Conservation (phyloP, 1,140 invertebrate genomes). For the Zaprionus ghesquierei region DNA sequence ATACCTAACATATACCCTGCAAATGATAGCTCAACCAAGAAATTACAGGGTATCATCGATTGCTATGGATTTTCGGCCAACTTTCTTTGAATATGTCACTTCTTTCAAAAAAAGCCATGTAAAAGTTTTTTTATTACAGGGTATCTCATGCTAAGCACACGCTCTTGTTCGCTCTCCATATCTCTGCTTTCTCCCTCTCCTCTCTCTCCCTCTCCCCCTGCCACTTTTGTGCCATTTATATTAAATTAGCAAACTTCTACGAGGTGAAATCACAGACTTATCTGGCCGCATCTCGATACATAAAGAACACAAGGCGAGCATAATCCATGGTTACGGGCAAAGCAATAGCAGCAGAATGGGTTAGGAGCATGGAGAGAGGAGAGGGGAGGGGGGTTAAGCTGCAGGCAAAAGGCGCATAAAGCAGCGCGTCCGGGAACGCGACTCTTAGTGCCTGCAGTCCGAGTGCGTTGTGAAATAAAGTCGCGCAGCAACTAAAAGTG, state of each 20-base stretch:
- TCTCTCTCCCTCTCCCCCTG: background rate
- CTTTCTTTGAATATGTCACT: no score
- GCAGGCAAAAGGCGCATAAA: no score
- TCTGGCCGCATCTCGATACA: background rate
- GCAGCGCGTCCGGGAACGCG: background rate
- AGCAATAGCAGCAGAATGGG: background rate
- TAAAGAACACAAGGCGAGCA: background rate
- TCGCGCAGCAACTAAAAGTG: constrained; percentile 53
- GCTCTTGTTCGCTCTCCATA: no score
- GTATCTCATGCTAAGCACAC: no score
- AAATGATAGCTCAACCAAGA: no score
- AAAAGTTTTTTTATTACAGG: no score
- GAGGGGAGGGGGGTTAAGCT: background rate
- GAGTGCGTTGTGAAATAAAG: constrained; percentile 22
- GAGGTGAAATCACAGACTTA: background rate
- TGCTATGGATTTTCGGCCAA: no score
- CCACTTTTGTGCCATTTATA: background rate
- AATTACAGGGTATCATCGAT: no score
- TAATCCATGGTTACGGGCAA: background rate
- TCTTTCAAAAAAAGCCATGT: no score
- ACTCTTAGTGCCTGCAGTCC: background rate
- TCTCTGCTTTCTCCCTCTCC: background rate
- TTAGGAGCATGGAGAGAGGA: background rate
- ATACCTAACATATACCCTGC: no score
- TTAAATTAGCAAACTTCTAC: background rate